Conservation (phyloP, 1,140 invertebrate genomes). For the Pogonomyrmex barbatus region DNA sequence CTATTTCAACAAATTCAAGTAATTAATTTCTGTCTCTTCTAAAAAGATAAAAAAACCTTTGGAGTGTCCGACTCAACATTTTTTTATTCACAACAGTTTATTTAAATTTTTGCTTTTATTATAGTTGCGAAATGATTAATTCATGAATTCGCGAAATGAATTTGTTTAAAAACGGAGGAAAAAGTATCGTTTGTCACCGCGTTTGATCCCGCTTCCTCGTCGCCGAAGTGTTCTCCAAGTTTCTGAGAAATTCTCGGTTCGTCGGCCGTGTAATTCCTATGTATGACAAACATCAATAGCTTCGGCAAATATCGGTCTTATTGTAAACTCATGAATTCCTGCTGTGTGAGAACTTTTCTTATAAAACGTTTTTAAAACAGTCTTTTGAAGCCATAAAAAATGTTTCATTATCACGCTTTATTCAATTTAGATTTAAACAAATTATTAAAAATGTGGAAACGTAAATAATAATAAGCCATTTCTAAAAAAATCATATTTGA, state of each 20-base stretch:
- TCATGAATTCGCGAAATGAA: neutral
- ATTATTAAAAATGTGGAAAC: neutral
- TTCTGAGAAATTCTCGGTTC: slow-evolving; percentile 65
- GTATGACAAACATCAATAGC: slow-evolving; percentile 69
- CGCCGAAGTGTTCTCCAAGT: slow-evolving; percentile 9
- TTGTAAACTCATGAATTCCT: slow-evolving; percentile 61
- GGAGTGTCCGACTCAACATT: too few relatives aligned
- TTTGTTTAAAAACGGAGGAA: slow-evolving; percentile 23
- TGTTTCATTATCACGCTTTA: neutral
- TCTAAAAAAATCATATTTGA: neutral
- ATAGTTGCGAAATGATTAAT: neutral
- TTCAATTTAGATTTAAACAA: neutral
- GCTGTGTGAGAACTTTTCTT: slow-evolving; percentile 19
- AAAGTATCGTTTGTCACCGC: slow-evolving; percentile 40
- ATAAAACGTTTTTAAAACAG: slow-evolving; percentile 33
- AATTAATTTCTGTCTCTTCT: slow-evolving; percentile 5
- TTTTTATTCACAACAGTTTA: neutral
- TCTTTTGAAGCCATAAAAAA: neutral
- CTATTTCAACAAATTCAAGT: neutral
- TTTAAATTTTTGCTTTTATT: neutral
- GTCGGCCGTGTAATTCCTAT: slow-evolving; percentile 66
- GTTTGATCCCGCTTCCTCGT: slow-evolving; percentile 51
- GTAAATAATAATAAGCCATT: neutral
- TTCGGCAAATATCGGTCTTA: slow-evolving; percentile 62
- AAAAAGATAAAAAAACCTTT: neutral